These are phyloP conservation scores for Chrysotoxum bicinctum DNA, from an alignment of 2,888 invertebrate genomes.

Conservation along the genomic window DNA sequence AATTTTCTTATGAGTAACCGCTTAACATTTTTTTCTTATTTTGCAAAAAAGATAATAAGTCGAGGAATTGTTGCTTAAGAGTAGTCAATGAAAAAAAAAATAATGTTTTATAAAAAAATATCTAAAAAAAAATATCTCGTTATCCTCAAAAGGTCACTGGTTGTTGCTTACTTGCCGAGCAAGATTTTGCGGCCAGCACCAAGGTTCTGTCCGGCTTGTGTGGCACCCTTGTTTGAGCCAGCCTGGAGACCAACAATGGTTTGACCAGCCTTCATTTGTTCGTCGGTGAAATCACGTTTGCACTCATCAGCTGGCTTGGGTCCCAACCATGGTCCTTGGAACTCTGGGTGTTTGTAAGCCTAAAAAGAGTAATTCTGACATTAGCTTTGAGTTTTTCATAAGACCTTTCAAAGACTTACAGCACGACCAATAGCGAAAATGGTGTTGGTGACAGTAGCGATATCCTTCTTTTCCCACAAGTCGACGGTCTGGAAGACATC, in stretches of 20 bases:
- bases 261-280: conserved; percentile 93
- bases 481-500: conserved; percentile 99
- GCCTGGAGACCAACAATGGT: conserved; percentile 96
- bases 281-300: conserved; percentile 96
- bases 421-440: conserved; percentile 93
- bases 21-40: conserved; percentile 61
- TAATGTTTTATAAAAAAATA: conserved; percentile 26
- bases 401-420: conserved; percentile 82
- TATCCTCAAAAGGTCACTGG: conserved; percentile 41
- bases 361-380: conserved; percentile 77
- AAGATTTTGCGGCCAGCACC: conserved; percentile 95
- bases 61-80: conserved; percentile 72
- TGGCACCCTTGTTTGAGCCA: conserved; percentile 97
- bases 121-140: conserved; percentile 46
- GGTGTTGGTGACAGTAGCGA: conserved; percentile 91
- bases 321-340: conserved; percentile 93
- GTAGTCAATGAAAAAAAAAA: conserved; percentile 50
- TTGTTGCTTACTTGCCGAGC: conserved; percentile 89
- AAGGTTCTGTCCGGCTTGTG: conserved; percentile 94
- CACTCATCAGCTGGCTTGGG: conserved; percentile 97
- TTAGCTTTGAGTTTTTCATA: neutral
- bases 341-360: conserved; percentile 93
- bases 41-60: conserved; percentile 56
- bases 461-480: conserved; percentile 96
- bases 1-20: conserved; percentile 69